These are phyloP conservation scores for Argyresthia albistria DNA, from an alignment of 2,888 invertebrate genomes.

Conservation along the genomic window DNA sequence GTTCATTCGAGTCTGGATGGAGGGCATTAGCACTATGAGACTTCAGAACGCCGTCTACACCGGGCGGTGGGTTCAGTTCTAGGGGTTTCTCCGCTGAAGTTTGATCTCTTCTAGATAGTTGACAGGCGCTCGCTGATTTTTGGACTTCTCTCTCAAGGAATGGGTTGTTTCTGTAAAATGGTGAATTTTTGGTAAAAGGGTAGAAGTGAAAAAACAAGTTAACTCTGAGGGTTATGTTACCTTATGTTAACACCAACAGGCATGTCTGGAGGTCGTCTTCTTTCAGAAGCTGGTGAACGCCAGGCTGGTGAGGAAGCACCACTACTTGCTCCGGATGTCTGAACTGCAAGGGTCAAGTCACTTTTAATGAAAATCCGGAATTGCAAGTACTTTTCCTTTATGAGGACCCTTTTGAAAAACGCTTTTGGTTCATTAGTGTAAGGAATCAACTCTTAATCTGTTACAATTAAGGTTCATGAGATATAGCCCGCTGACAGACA, in stretches of 20 bases:
- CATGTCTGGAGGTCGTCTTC: conserved; percentile 69
- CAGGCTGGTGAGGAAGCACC: conserved; percentile 78
- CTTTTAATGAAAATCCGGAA: no score
- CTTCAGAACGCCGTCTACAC: conserved; percentile 49
- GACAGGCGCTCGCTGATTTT: conserved; percentile 77
- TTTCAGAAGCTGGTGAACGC: conserved; percentile 75
- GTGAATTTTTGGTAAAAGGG: no score
- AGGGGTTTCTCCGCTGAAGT: conserved; percentile 37
- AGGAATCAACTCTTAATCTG: no score
- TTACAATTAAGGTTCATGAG: no score
- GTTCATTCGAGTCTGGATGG: conserved; percentile 34
- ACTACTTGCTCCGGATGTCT: conserved; percentile 66
- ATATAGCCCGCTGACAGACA: no score
- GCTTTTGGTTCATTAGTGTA: no score
- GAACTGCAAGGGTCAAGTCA: no score
- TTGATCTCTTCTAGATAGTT: conserved; percentile 53
- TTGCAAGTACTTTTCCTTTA: no score
- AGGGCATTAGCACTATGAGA: conserved; percentile 59
- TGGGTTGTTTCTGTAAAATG: conserved; percentile 54
- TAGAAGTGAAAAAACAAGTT: no score
- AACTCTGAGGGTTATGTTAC: conserved; percentile 25
- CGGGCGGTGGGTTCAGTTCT: conserved; percentile 26
- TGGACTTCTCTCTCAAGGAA: conserved; percentile 72
- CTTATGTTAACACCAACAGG: conserved; percentile 63
- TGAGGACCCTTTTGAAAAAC: no score